Conservation (phyloP, 2,113 vertebrate genomes). For the Chaenocephalus aceratus region DNA sequence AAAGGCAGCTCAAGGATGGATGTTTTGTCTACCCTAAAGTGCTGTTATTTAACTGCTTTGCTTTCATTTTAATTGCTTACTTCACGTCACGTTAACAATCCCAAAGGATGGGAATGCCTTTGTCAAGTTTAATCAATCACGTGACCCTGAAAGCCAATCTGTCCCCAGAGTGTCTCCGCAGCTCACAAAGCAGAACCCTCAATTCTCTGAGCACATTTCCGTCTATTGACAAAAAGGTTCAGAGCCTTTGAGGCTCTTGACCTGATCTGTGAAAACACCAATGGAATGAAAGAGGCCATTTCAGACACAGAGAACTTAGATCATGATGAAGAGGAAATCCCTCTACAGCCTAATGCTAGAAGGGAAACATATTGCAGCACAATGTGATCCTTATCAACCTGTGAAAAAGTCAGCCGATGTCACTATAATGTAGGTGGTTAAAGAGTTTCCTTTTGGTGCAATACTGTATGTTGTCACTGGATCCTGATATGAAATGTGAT, state of each 20-base stretch:
- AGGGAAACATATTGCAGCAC: not conserved
- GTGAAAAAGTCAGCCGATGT: not conserved
- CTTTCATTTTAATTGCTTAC: not conserved
- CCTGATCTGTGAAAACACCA: conserved; percentile 12
- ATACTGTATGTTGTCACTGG: too few relatives aligned
- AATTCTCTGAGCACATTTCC: conserved; percentile 31
- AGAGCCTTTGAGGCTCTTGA: not conserved
- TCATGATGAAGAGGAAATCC: not conserved
- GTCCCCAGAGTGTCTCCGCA: conserved; percentile 29
- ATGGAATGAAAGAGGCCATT: conserved; percentile 15
- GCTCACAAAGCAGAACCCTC: not conserved
- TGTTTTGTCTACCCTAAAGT: not conserved
- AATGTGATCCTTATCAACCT: not conserved
- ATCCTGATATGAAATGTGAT: not conserved
- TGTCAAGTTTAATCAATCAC: conserved; percentile 17
- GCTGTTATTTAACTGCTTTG: not conserved
- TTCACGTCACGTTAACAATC: conserved; percentile 10
- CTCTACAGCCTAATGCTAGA: not conserved
- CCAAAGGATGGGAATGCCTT: conserved; percentile 9
- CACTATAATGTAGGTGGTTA: too few relatives aligned
- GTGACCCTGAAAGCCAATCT: conserved; percentile 27
- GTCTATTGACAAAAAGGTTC: conserved; percentile 30
- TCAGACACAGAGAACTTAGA: conserved; percentile 14
- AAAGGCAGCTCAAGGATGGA: not conserved
- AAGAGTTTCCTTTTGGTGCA: too few relatives aligned